A percentile compares a stretch with the other conserved stretches of the same genome.
Evolutionary conservation across 2,113 vertebrate species (phyloP).

Genomic region (Montifringilla adamsi): DNA sequence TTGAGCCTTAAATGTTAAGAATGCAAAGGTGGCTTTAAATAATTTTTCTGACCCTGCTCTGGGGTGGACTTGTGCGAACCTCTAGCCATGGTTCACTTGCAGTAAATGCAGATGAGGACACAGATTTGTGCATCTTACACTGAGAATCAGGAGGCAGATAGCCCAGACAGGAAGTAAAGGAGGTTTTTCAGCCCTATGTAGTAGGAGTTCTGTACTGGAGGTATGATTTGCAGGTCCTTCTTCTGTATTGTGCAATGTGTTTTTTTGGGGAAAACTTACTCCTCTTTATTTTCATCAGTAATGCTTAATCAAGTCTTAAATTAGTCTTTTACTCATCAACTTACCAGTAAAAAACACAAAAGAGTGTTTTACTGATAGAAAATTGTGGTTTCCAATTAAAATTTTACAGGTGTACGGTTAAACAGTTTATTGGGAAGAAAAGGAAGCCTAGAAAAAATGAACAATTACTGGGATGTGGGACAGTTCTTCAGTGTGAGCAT

Average conservation of each 20-base stretch:
- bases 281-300: neutral
- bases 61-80: neutral
- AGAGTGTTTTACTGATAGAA: neutral
- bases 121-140: neutral
- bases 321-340: neutral
- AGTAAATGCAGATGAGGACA: neutral
- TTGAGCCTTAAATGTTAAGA: neutral
- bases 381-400: neutral
- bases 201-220: neutral
- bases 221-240: neutral
- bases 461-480: constrained; percentile 94
- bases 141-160: neutral
- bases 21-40: neutral
- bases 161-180: neutral
- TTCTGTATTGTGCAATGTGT: neutral
- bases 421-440: constrained; percentile 93
- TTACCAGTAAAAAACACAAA: neutral
- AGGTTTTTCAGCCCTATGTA: neutral
- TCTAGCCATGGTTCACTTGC: neutral
- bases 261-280: neutral
- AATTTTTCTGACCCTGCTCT: neutral
- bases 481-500: constrained; percentile 94
- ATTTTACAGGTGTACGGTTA: constrained; percentile 83
- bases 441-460: constrained; percentile 95
- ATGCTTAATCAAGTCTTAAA: neutral